Evolutionary conservation across 2,113 vertebrate genomes (phyloP).

Genomic region (Tursiops truncatus): DNA sequence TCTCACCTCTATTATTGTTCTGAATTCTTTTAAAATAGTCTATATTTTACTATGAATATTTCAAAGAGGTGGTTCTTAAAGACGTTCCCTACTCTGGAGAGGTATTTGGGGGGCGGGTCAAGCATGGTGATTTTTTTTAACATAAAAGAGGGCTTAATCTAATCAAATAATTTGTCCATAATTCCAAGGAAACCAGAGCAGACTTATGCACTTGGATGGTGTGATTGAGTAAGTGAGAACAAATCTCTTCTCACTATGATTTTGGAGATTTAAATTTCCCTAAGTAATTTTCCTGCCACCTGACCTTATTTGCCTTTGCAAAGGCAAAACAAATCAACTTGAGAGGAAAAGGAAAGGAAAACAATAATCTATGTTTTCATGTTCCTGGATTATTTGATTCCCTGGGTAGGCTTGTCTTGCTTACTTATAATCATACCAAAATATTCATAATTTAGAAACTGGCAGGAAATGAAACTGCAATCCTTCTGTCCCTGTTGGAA

Average conservation of each 20-base stretch:
- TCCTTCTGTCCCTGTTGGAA: slow-evolving; percentile 77
- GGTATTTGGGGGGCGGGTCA: background rate
- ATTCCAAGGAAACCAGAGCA: background rate
- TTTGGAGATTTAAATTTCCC: slow-evolving; percentile 41
- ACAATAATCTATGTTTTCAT: slow-evolving; percentile 75
- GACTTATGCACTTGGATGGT: background rate
- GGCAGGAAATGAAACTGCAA: slow-evolving; percentile 69
- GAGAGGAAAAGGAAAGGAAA: slow-evolving; percentile 51
- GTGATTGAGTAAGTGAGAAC: background rate
- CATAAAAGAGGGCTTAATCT: background rate
- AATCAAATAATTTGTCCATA: background rate
- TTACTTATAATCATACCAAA: slow-evolving; percentile 76
- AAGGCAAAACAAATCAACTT: slow-evolving; percentile 71
- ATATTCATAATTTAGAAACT: slow-evolving; percentile 79
- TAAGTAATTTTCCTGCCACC: slow-evolving; percentile 22
- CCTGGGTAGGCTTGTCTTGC: slow-evolving; percentile 60
- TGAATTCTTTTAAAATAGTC: background rate
- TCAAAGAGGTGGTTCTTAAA: background rate
- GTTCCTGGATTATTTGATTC: slow-evolving; percentile 73
- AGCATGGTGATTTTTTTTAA: background rate
- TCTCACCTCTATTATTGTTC: slow-evolving; percentile 35
- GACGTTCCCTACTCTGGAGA: background rate
- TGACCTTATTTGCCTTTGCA: slow-evolving; percentile 67
- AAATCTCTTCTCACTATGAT: slow-evolving; percentile 12
- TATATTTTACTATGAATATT: slow-evolving; percentile 14